A percentile compares a stretch with the other conserved stretches of the same genome.
These are phyloP conservation scores for Polyploca ridens DNA, from an alignment of 2,888 invertebrate genomes.

Conservation along the genomic window DNA sequence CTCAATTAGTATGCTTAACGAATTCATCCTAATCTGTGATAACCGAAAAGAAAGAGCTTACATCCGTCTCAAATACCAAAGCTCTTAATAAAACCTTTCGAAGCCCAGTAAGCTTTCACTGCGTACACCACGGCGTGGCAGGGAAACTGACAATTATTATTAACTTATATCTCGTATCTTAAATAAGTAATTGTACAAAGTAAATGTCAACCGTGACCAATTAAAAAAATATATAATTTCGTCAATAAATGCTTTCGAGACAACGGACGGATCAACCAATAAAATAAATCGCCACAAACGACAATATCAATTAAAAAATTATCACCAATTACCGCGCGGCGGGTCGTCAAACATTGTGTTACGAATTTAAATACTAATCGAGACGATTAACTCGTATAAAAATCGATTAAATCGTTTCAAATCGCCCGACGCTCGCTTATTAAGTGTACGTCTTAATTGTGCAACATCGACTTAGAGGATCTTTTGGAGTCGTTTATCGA, in stretches of 20 bases:
- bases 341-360: conserved; percentile 66
- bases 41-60: conserved; percentile 38
- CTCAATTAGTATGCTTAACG: conserved; percentile 61
- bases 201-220: conserved; percentile 54
- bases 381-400: conserved; percentile 51
- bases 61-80: conserved; percentile 25
- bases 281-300: conserved; percentile 49
- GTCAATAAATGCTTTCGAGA: conserved; percentile 21
- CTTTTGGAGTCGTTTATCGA: conserved; percentile 38
- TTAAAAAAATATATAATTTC: conserved; percentile 38
- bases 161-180: conserved; percentile 37
- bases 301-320: conserved; percentile 72
- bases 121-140: conserved; percentile 15
- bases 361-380: conserved; percentile 73
- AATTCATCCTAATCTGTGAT: conserved; percentile 43
- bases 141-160: conserved; percentile 45
- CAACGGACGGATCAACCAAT: conserved; percentile 27
- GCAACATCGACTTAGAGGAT: conserved; percentile 49
- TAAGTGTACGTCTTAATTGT: conserved; percentile 71
- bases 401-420: conserved; percentile 65
- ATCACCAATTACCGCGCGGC: conserved; percentile 70
- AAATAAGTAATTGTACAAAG: conserved; percentile 49
- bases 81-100: conserved; percentile 1
- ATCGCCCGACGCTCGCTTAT: conserved; percentile 55
- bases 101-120: conserved; percentile 29